Percentiles rank a stretch among this genome's conserved stretches.
phyloP scores from a whole-genome alignment of 2,797 vertebrate species.

The Pangasius sanitwongsei region DNA sequence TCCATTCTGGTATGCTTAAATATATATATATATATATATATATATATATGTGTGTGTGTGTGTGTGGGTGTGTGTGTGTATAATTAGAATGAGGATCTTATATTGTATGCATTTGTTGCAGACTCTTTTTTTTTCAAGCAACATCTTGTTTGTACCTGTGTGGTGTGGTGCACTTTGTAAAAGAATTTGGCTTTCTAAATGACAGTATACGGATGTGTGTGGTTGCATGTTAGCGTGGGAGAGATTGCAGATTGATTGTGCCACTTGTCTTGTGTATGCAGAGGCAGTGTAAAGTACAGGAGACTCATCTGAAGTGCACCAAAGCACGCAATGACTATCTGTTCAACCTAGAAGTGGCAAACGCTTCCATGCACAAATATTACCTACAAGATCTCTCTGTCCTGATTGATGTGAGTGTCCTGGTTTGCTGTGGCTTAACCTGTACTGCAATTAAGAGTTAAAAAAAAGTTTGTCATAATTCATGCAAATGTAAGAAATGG shows the following conservation, averaged over 20 bases:
- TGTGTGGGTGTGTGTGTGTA: neutral
- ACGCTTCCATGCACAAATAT: conserved; percentile 84
- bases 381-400: conserved; percentile 80
- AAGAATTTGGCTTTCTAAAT: conserved; percentile 29
- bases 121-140: neutral
- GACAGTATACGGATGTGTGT: conserved; percentile 29
- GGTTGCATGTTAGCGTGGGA: conserved; percentile 32
- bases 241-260: conserved; percentile 1
- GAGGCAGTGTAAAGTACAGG: conserved; percentile 84
- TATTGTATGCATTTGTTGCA: too few species aligned
- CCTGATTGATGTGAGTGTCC: conserved; percentile 82
- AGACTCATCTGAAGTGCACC: conserved; percentile 83
- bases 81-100: neutral
- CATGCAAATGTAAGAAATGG: neutral
- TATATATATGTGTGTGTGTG: neutral
- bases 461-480: neutral
- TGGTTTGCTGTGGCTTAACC: neutral
- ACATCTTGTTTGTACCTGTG: neutral
- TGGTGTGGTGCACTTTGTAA: neutral
- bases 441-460: neutral
- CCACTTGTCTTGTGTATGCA: conserved; percentile 51
- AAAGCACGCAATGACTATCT: conserved; percentile 90
- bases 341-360: conserved; percentile 83
- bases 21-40: too few species aligned
- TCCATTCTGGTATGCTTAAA: neutral